A percentile compares a stretch with the other conserved stretches of the same genome.
Evolutionary conservation across 1,140 invertebrate genomes (phyloP).

Genomic region (Planococcus citri): DNA sequence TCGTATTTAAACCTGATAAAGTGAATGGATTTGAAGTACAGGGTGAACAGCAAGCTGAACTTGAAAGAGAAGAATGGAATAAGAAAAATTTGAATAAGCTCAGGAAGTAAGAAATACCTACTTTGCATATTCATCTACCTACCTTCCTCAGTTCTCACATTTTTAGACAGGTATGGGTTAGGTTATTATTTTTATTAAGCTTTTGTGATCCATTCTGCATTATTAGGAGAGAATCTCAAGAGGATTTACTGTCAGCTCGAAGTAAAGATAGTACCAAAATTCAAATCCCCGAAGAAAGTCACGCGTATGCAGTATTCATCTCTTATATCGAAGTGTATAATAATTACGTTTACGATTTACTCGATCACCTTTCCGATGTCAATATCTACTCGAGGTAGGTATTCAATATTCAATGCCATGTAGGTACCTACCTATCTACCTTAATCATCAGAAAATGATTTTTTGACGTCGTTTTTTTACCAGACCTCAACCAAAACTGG

Average conservation of each 20-base stretch:
- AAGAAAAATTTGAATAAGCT: no score
- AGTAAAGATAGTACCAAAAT: conserved; percentile 38
- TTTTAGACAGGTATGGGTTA: no score
- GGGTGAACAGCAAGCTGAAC: conserved; percentile 70
- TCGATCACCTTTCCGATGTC: conserved; percentile 58
- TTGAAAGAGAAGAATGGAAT: conserved; percentile 41
- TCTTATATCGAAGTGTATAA: conserved; percentile 98
- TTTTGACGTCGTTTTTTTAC: no score
- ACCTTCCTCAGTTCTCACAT: no score
- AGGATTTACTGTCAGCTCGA: neutral
- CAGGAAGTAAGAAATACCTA: no score
- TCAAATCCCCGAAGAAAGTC: conserved; percentile 61
- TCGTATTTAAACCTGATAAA: conserved; percentile 82
- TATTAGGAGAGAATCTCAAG: neutral
- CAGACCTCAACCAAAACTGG: conserved; percentile 38
- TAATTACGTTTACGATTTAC: conserved; percentile 89
- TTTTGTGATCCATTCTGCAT: no score
- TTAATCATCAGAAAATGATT: no score
- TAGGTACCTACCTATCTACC: no score
- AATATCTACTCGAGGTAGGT: no score
- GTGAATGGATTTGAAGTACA: conserved; percentile 89
- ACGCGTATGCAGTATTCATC: conserved; percentile 80
- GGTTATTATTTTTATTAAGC: neutral
- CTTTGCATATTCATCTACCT: no score
- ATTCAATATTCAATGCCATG: no score